phyloP scores from a whole-genome alignment of 92 coral and sea anemone species.

The Zoanthus sansibaricus region DNA sequence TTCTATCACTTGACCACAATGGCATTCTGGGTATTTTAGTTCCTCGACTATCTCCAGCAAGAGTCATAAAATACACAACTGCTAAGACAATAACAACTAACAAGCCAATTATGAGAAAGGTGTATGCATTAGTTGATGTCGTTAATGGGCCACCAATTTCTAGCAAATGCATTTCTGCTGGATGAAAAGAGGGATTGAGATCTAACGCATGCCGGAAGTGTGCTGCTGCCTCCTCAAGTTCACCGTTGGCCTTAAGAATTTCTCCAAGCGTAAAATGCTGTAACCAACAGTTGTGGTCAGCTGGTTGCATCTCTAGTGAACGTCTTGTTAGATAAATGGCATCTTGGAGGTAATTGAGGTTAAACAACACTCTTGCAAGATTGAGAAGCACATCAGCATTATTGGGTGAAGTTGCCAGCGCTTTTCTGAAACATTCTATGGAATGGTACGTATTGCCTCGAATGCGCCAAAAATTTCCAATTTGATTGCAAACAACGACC shows the following conservation, averaged over 20 bases:
- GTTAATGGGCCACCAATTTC: conserved; percentile 88
- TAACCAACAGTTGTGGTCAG: conserved; percentile 97
- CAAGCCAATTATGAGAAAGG: conserved; percentile 91
- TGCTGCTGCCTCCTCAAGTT: conserved; percentile 85
- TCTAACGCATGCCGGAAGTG: conserved; percentile 93
- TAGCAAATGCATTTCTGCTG: conserved; percentile 93
- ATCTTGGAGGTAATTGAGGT: conserved; percentile 91
- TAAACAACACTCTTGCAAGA: conserved; percentile 93
- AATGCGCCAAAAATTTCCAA: conserved; percentile 97
- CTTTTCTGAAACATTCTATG: conserved; percentile 98
- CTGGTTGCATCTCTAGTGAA: conserved; percentile 96
- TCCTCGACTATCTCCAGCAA: conserved; percentile 81
- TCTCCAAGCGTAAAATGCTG: conserved; percentile 99
- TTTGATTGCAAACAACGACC: conserved; percentile 92
- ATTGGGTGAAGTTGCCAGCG: conserved; percentile 83
- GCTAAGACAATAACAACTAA: conserved; percentile 88
- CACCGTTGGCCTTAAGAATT: conserved; percentile 91
- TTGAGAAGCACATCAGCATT: conserved; percentile 97
- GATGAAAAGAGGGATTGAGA: conserved; percentile 94
- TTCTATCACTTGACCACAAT: conserved; percentile 70
- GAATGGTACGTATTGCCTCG: conserved; percentile 96
- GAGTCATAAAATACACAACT: conserved; percentile 92
- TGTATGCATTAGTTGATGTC: conserved; percentile 87
- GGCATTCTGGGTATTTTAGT: conserved; percentile 71
- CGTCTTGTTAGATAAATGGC: conserved; percentile 87